Evolutionary conservation across 64 coral and sea anemone genomes (phyloP), one percentile per base, ranked within the genome.

Genomic region (Porites lutea): DNA sequence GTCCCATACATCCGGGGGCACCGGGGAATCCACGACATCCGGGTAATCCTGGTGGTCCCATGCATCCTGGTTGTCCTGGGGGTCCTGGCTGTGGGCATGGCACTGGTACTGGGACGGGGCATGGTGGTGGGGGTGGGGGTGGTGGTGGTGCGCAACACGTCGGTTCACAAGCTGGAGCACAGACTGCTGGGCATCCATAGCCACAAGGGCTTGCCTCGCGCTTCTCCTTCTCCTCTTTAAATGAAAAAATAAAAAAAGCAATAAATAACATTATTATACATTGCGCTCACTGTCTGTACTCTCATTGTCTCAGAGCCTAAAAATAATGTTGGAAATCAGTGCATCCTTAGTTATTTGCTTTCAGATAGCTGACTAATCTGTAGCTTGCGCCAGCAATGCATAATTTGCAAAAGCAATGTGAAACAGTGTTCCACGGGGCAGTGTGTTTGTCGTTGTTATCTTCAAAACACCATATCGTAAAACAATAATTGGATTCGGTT

Each of bases 41-140:
- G 2, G 96, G 93, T 12, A 86, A n/a, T 89, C 96, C 96, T 7
- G 97, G 97, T 18, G 88, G 78, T 59, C 97, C 97, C 82, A 94
- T 84, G 60, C 91, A 88, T 45, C 97, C 97, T n/a, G 97, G 94
- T 55, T 94, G 90, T 79, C 94, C 94, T 3, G 94, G 94, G 51
- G 94, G 94, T 19, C 94, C 94, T 45, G 94, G 94, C 54, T 88
- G 86, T 70, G 88, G 90, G 86, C 83, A 89, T 58, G 78, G 91
- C 57, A 80, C 77, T 1, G 94, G 90, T 47, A 78, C 45, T n/a
- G 81, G 58, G 80, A 82, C 50, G 64, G 62, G 81, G 48, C 81
- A 84, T 55, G 88, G 61, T 60, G 88, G 88, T 58, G 88, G 81
- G 0, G 88, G 88, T 13, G 81, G 88, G 11, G 78, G 79, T 0